Base-by-base conservation (phyloP, 2,797 vertebrate genomes). In the Aphelocoma californica region DNA sequence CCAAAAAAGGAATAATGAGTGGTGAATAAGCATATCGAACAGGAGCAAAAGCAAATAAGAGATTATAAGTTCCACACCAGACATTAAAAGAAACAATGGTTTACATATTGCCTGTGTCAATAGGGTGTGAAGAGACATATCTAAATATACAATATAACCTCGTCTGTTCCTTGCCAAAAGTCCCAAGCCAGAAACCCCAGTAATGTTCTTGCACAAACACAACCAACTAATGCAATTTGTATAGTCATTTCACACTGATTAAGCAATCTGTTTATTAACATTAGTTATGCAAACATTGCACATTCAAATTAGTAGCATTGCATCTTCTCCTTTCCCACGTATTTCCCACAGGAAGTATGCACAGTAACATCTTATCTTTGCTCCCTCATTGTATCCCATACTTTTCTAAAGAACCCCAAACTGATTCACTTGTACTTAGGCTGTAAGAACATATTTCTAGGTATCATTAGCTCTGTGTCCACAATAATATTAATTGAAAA, bases 31-130 rank as follows among this genome's bases (percentile, higher is more conserved):
- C 96, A 96, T 95, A 96, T 87, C 8, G 12, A 97, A 97, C 94
- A 96, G 96, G 79, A 95, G 97, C 90, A 95, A 97, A 97, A 97
- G 97, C 93, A 95, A 96, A 61, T 70, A 94, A 90, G 84, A 85
- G 90, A 92, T 90, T 67, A 64, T 81, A 96, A 96, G 60, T 92
- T 96, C 92, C 91, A 95, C 60, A 73, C 64, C 72, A 83, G 79
- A 93, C 95, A 72, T 92, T 92, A 83, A 94, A 91, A 85, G 79
- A 94, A 95, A 93, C 85, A 91, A 92, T 93, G 85, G 92, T 93
- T 95, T 93, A 95, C 83, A 93, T 64, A 88, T 78, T 92, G 78
- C 73, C 92, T 96, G 18, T 65, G 77, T 80, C 85, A 92, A 72
- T 67, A 94, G 54, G 53, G 61, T 90, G 72, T 60, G 57, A 95